Evolutionary conservation across 2,888 invertebrate species (phyloP).

Genomic region (Caradrina clavipalpis): DNA sequence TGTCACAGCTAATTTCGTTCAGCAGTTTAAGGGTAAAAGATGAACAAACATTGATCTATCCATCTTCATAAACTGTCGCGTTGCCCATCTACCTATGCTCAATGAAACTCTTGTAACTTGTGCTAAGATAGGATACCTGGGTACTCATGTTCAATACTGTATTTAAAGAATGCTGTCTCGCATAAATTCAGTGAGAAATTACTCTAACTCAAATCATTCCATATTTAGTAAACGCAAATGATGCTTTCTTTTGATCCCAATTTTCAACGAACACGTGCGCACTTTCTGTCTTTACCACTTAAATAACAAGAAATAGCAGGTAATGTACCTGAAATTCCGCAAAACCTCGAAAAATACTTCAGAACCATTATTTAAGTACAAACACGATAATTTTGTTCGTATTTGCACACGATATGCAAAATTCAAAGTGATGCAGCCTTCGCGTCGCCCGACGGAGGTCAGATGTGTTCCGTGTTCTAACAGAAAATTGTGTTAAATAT

Average conservation of each 20-base stretch:
- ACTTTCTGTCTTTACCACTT: not conserved
- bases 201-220: not conserved
- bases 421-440: conserved; percentile 58
- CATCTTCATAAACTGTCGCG: too few species aligned
- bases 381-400: conserved; percentile 37
- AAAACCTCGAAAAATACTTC: not conserved
- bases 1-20: too few species aligned
- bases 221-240: not conserved
- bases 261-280: too few species aligned
- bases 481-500: conserved; percentile 53
- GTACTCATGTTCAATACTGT: too few species aligned
- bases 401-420: conserved; percentile 60
- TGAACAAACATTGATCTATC: too few species aligned
- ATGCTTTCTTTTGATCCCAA: not conserved
- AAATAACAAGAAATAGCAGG: too few species aligned
- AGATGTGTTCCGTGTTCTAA: conserved; percentile 56
- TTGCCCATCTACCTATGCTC: too few species aligned
- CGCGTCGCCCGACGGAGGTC: conserved; percentile 50
- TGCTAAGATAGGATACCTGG: too few species aligned
- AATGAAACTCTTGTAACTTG: too few species aligned
- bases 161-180: too few species aligned
- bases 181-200: too few species aligned
- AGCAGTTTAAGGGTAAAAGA: too few species aligned
- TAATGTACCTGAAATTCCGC: not conserved
- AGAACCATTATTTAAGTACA: conserved; percentile 29